Conservation (phyloP, 2,113 vertebrate genomes). For the Dermatemys mawii region DNA sequence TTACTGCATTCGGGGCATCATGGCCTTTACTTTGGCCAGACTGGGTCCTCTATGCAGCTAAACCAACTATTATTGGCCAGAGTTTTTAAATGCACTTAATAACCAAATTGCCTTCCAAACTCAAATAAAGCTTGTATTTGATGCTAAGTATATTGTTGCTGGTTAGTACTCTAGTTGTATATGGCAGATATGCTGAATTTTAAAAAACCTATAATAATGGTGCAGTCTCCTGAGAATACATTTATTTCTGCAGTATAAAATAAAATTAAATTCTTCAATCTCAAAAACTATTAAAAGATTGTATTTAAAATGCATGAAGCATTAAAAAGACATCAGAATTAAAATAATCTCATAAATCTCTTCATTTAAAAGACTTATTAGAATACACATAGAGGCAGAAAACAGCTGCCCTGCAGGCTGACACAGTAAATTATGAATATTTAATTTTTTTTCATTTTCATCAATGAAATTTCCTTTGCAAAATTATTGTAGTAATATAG, state of each 20-base stretch:
- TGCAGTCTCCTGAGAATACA: slow-evolving; percentile 87
- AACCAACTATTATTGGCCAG: not conserved
- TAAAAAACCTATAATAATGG: slow-evolving; percentile 82
- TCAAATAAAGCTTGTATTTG: not conserved
- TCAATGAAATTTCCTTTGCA: slow-evolving; percentile 85
- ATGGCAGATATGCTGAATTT: slow-evolving; percentile 48
- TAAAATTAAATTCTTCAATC: slow-evolving; percentile 85
- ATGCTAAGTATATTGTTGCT: not conserved
- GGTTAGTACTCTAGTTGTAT: not conserved
- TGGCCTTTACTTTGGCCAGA: not conserved
- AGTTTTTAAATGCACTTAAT: not conserved
- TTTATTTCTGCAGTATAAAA: slow-evolving; percentile 83
- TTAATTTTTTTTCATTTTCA: slow-evolving; percentile 89
- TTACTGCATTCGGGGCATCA: not conserved
- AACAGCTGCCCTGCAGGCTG: slow-evolving; percentile 79
- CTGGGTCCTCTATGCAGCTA: not conserved
- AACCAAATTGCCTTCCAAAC: not conserved
- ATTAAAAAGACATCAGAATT: slow-evolving; percentile 89
- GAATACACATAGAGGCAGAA: slow-evolving; percentile 82
- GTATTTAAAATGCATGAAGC: slow-evolving; percentile 87
- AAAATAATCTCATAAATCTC: slow-evolving; percentile 89
- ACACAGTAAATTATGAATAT: slow-evolving; percentile 87
- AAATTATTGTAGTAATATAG: slow-evolving; percentile 85
- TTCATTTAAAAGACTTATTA: slow-evolving; percentile 85
- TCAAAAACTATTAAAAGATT: slow-evolving; percentile 85